Evolutionary conservation across 1,140 invertebrate genomes (phyloP), one percentile per base, ranked within the genome.

Genomic region (Drosophila rufa): DNA sequence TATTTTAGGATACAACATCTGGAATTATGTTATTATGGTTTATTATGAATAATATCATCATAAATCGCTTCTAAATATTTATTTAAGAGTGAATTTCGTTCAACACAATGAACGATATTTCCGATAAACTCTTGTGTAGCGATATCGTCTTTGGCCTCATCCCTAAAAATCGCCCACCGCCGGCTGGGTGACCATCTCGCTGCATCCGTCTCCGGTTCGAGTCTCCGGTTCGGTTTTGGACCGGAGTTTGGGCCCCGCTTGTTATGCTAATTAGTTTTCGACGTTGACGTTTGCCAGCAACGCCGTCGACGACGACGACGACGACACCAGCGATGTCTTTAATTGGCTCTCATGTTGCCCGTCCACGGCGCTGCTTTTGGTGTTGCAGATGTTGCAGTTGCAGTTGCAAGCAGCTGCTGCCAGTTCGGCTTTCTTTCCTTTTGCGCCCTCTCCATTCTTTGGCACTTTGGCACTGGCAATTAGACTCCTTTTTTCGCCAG

Each of bases 241-340:
- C 64, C 55, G 53, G 59, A 40, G 38, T 75, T 56, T 51, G 65
- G 58, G 66, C 47, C 76, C 66, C 61, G 71, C 74, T 89, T 90
- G 85, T 89, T 89, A 89, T 89, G 84, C 85, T 89, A 89, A 89
- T 89, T 89, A 89, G 85, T 89, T 89, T 90, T 90, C 84, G 85
- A 89, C 84, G 85, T 84, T 89, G 85, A 89, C 84, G 84, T 89
- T 89, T 89, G 84, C 85, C 85, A 90, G 71, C 77, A 62, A 80
- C 64, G 84, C 69, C 70, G 76, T 53, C 58, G 33, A 11, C 51
- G 12, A 22, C 36, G 51, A 9, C 51, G 51, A 62, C 69, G 70
- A 47, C 75, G 78, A 62, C 73, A 73, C 62, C 77, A 79, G 78
- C 84, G 85, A 90, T 84, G 85, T 89, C 84, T 89, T 89, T 89